A percentile compares a stretch with the other conserved stretches of the same genome.
Evolutionary conservation across 2,888 invertebrate genomes (phyloP).

Genomic region (Acrobasis repandana): DNA sequence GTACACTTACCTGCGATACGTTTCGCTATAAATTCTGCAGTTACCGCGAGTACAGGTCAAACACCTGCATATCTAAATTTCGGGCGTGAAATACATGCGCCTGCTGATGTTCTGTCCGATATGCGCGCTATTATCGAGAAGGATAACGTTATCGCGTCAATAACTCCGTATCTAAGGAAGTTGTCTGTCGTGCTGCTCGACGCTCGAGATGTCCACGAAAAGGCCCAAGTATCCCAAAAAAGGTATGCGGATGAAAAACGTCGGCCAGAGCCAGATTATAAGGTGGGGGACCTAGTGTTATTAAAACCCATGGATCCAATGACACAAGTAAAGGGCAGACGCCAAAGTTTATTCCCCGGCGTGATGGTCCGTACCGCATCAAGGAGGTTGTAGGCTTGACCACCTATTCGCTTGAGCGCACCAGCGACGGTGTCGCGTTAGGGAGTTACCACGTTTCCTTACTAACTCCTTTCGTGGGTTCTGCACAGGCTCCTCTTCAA

Average conservation of each 20-base stretch:
- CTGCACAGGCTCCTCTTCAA: not conserved
- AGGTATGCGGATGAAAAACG: not conserved
- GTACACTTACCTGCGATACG: too few relatives aligned
- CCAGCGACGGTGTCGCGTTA: not conserved
- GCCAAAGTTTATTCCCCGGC: not conserved
- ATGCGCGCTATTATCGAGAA: not conserved
- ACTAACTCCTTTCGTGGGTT: slow-evolving; percentile 1
- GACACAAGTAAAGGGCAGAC: not conserved
- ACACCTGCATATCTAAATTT: slow-evolving; percentile 10
- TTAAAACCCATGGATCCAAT: slow-evolving; percentile 2
- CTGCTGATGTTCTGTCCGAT: not conserved
- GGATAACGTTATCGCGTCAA: slow-evolving; percentile 3
- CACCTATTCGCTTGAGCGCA: not conserved
- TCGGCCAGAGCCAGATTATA: not conserved
- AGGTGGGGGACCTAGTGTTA: slow-evolving; percentile 4
- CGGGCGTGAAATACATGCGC: not conserved
- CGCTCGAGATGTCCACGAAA: slow-evolving; percentile 6
- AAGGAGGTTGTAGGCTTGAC: not conserved
- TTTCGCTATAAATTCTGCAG: too few relatives aligned
- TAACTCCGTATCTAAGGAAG: too few relatives aligned
- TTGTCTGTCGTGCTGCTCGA: not conserved
- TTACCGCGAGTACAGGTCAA: too few relatives aligned
- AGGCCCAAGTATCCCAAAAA: not conserved
- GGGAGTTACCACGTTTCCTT: not conserved
- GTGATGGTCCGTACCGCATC: slow-evolving; percentile 2